phyloP scores from a whole-genome alignment of 2,797 vertebrate species.

The Champsocephalus esox region DNA sequence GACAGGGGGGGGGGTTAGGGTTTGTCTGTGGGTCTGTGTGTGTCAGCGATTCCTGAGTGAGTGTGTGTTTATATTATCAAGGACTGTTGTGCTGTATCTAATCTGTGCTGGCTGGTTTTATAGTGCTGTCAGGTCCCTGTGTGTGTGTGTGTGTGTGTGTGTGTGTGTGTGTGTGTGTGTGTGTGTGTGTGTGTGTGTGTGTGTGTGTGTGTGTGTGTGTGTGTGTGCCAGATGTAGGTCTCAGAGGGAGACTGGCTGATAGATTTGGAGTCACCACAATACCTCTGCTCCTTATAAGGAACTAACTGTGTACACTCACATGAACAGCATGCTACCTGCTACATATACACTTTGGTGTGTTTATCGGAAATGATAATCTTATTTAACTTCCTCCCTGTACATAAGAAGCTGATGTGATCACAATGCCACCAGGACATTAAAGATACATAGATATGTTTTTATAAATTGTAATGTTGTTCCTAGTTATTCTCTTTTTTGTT shows the following conservation, averaged over 20 bases:
- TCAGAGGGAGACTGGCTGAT: constrained; percentile 52
- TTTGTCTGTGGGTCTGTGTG: constrained; percentile 30
- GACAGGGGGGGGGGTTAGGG: constrained; percentile 10
- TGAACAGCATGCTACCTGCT: constrained; percentile 2
- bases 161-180: constrained; percentile 44
- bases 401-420: neutral
- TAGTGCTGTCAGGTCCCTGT: constrained; percentile 75
- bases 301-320: constrained; percentile 34
- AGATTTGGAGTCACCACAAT: constrained; percentile 46
- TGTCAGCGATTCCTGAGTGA: constrained; percentile 60
- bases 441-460: neutral
- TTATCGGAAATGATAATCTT: neutral
- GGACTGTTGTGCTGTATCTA: constrained; percentile 84
- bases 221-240: constrained; percentile 41
- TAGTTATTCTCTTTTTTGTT: neutral
- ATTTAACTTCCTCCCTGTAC: constrained; percentile 22
- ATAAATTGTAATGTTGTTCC: neutral
- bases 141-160: constrained; percentile 40
- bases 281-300: constrained; percentile 75
- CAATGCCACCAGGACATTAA: neutral
- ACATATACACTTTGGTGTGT: neutral
- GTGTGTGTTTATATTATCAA: constrained; percentile 74
- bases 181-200: no score
- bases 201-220: constrained; percentile 38
- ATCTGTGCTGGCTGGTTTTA: constrained; percentile 84